These are phyloP conservation scores for Epinotia brunnichana DNA, from an alignment of 2,888 invertebrate genomes.

Conservation along the genomic window DNA sequence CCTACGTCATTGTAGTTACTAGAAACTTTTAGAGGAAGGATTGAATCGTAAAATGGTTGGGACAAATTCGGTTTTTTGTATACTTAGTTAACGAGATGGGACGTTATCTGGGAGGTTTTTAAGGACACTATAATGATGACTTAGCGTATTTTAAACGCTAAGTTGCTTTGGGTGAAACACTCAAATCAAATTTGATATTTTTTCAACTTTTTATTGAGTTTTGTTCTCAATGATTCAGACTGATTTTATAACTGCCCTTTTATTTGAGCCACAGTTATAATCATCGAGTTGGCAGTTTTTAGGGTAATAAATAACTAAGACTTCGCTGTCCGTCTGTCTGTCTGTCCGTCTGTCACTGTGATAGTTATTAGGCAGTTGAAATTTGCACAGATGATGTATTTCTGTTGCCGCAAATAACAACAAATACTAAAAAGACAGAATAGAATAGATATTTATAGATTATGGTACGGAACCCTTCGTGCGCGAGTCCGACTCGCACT, in stretches of 20 bases:
- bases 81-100: slow-evolving; percentile 1
- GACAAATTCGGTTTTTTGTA: slow-evolving; percentile 22
- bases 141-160: slow-evolving; percentile 13
- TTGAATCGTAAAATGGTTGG: slow-evolving; percentile 29
- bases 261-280: background rate
- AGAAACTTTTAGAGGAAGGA: background rate
- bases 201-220: background rate
- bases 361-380: too few relatives aligned
- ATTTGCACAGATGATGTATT: too few relatives aligned
- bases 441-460: too few relatives aligned
- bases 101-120: background rate
- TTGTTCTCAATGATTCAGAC: background rate
- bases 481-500: too few relatives aligned
- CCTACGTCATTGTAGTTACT: background rate
- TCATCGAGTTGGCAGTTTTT: too few relatives aligned
- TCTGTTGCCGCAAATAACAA: too few relatives aligned
- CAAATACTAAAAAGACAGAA: too few relatives aligned
- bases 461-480: too few relatives aligned
- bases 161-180: background rate
- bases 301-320: too few relatives aligned
- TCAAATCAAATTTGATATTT: background rate
- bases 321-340: too few relatives aligned
- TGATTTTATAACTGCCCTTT: background rate
- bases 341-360: too few relatives aligned
- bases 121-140: slow-evolving; percentile 8